These are phyloP conservation scores for Patiria pectinifera DNA, from an alignment of 53 echinoderm and acorn worm species.

Conservation along the genomic window DNA sequence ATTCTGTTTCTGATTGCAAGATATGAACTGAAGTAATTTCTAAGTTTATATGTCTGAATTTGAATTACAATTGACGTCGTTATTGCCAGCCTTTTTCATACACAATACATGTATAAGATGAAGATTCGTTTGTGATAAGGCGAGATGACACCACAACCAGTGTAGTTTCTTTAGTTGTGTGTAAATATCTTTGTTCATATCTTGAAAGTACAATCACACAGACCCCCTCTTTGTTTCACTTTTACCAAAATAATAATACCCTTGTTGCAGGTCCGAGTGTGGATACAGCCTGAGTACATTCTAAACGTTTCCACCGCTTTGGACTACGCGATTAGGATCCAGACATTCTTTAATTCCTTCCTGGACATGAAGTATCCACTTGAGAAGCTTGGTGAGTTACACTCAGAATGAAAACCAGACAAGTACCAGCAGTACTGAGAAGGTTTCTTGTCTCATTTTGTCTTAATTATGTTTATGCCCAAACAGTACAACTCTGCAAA, in stretches of 20 bases:
- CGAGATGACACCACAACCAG: not conserved
- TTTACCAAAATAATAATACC: too few species aligned
- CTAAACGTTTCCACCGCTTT: slow-evolving; percentile 65
- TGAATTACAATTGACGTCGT: too few species aligned
- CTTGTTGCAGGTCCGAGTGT: slow-evolving; percentile 76
- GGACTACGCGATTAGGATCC: slow-evolving; percentile 54
- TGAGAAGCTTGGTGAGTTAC: slow-evolving; percentile 53
- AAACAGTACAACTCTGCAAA: too few species aligned
- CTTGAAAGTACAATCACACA: not conserved
- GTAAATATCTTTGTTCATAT: not conserved
- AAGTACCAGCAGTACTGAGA: too few species aligned
- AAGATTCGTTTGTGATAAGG: not conserved
- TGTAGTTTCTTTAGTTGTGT: not conserved
- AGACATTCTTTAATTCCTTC: slow-evolving; percentile 76
- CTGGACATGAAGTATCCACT: slow-evolving; percentile 72
- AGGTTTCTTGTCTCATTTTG: too few species aligned
- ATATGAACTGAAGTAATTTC: too few species aligned
- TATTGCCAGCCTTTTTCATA: too few species aligned
- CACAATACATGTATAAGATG: too few species aligned
- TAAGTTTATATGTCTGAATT: too few species aligned
- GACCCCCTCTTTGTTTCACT: not conserved
- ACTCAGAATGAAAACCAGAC: too few species aligned
- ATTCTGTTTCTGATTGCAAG: too few species aligned
- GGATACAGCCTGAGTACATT: slow-evolving; percentile 72
- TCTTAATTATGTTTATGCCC: too few species aligned